Conservation (phyloP, 1,140 invertebrate genomes). For the Phortica variegata region DNA sequence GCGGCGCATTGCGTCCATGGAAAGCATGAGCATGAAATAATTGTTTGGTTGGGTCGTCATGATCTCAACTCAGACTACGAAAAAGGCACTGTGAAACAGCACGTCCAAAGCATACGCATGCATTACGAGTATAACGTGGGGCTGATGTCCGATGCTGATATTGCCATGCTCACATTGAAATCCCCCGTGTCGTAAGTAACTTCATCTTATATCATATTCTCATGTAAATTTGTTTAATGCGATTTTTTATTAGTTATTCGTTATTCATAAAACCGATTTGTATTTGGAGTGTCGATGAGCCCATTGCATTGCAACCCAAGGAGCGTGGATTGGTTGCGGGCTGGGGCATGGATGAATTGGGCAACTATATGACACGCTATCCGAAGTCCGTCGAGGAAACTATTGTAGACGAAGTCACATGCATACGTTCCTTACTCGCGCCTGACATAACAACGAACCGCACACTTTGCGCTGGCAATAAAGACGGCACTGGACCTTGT, state of each 20-base stretch:
- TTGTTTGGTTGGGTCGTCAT: constrained; percentile 56
- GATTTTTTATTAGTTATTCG: not conserved
- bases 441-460: constrained; percentile 28
- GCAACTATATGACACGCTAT: constrained; percentile 56
- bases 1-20: constrained; percentile 17
- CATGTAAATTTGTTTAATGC: too few species aligned
- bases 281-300: constrained; percentile 58
- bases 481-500: constrained; percentile 42
- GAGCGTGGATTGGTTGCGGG: constrained; percentile 58
- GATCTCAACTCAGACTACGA: constrained; percentile 48
- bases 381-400: constrained; percentile 61
- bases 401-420: constrained; percentile 61
- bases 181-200: too few species aligned
- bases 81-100: constrained; percentile 29
- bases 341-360: constrained; percentile 63
- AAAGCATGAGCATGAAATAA: too few species aligned
- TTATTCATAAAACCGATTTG: constrained; percentile 61
- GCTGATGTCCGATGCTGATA: constrained; percentile 57
- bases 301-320: constrained; percentile 24
- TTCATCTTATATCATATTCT: too few species aligned
- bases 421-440: constrained; percentile 54
- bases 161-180: constrained; percentile 50
- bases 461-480: constrained; percentile 47
- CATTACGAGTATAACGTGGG: constrained; percentile 57
- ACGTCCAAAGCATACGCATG: constrained; percentile 40